These are phyloP conservation scores for Pocillopora meandrina DNA, from an alignment of 92 coral and sea anemone genomes.

Conservation along the genomic window DNA sequence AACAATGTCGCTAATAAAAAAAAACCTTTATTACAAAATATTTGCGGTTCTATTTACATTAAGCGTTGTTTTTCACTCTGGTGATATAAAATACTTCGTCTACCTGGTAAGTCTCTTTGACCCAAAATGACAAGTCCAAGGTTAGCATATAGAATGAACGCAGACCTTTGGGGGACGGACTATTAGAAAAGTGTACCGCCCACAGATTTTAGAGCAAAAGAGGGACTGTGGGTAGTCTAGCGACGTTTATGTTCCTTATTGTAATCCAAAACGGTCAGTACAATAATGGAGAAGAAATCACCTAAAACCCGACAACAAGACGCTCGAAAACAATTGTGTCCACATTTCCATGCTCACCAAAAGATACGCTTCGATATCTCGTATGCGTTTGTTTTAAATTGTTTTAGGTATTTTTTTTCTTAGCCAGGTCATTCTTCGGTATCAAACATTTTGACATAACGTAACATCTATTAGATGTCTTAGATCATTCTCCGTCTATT, in stretches of 20 bases:
- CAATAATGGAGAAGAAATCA: constrained; percentile 20
- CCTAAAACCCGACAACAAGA: constrained; percentile 20
- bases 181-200: too few relatives aligned
- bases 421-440: constrained; percentile 16
- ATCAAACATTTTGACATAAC: constrained; percentile 10
- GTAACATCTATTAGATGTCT: not conserved
- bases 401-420: constrained; percentile 8
- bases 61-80: too few relatives aligned
- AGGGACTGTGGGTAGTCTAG: constrained; percentile 13
- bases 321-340: constrained; percentile 4
- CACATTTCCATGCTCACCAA: constrained; percentile 24
- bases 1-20: too few relatives aligned
- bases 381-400: not conserved
- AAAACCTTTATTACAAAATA: too few relatives aligned
- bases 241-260: constrained; percentile 14
- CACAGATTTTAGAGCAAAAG: constrained; percentile 18
- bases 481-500: constrained; percentile 11
- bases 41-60: too few relatives aligned
- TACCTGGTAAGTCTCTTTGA: too few relatives aligned
- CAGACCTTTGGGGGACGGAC: too few relatives aligned
- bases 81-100: too few relatives aligned
- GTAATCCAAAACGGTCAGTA: constrained; percentile 1
- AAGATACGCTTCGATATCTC: constrained; percentile 21
- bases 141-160: too few relatives aligned
- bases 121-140: too few relatives aligned